Evolutionary conservation across 2,888 invertebrate genomes (phyloP), one percentile per base, ranked within the genome.

Genomic region (Platycnemis pennipes): DNA sequence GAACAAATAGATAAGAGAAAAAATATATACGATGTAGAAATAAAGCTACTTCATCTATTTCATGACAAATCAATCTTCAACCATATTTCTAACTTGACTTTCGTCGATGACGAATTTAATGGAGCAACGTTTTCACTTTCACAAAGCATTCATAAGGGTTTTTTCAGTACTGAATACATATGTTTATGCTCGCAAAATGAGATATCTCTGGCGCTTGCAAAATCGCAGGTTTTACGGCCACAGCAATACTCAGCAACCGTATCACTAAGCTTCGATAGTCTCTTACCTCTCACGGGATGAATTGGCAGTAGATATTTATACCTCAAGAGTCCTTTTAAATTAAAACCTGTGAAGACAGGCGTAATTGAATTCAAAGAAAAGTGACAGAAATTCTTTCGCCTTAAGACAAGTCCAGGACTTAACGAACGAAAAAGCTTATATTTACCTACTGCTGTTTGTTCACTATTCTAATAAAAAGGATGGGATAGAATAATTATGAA

Each of bases 1-100:
- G 63, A 91, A 63, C 91, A 91, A 63, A 91, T 56, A 89, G 89
- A 26, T 91, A 26, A 63, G 89, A 56, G 77, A 77, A 77, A 69
- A 77, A 77, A 37, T 77, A 77, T 77, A 77, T 77, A 77, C 77
- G 77, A 77, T 37, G 77, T 77, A 77, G 77, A 77, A 37, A 37
- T 37, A 77, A 63, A 77, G 77, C 13, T 77, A 77, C 77, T 77
- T 77, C 37, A 77, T 77, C 31, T 77, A 77, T 77, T 77, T 37
- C 13, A 77, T 77, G 77, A 31, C 77, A 77, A 77, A 77, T 11
- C 69, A 22, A 77, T 77, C 11, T 77, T 77, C 8, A n/a, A 77
- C 37, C 77, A 77, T 77, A 77, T 77, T 77, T 77, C 77, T 69
- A 31, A 31, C 69, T 77, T 77, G 77, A 77, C 63, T 77, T 77